A percentile compares a stretch with the other conserved stretches of the same genome.
These are phyloP conservation scores for Chrysolina haemoptera DNA, from an alignment of 2,888 invertebrate species.

Conservation along the genomic window DNA sequence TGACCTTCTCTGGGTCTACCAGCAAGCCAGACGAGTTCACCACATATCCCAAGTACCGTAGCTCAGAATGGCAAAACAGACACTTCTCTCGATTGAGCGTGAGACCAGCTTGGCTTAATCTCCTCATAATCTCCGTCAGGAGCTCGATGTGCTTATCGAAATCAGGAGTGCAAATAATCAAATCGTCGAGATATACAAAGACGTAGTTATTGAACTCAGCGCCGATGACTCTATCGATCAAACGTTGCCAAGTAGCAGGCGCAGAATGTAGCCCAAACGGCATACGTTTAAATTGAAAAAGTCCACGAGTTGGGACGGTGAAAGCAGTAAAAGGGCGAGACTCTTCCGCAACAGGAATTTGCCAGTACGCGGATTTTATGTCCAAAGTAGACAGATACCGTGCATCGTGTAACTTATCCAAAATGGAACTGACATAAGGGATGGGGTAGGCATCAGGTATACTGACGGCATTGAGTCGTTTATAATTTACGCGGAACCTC, in stretches of 20 bases:
- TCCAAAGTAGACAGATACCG: slow-evolving; percentile 40
- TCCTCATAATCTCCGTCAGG: slow-evolving; percentile 47
- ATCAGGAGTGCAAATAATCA: slow-evolving; percentile 48
- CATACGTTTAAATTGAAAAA: slow-evolving; percentile 56
- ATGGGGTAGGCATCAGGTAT: slow-evolving; percentile 41
- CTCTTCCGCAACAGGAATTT: slow-evolving; percentile 34
- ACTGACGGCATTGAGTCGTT: slow-evolving; percentile 50
- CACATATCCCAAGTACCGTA: too few relatives aligned
- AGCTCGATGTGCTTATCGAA: slow-evolving; percentile 48
- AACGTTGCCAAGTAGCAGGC: slow-evolving; percentile 54
- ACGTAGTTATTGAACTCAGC: slow-evolving; percentile 49
- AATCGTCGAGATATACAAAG: slow-evolving; percentile 55
- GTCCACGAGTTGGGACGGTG: slow-evolving; percentile 53
- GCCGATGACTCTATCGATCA: slow-evolving; percentile 52
- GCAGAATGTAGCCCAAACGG: slow-evolving; percentile 53
- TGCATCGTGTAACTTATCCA: slow-evolving; percentile 40
- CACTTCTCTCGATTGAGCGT: slow-evolving; percentile 44
- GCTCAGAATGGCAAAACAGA: neutral
- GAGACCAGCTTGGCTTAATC: slow-evolving; percentile 50
- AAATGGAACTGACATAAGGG: slow-evolving; percentile 30
- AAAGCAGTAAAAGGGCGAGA: slow-evolving; percentile 55
- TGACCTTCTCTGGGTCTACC: slow-evolving; percentile 30
- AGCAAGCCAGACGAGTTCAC: slow-evolving; percentile 10
- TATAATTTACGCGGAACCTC: slow-evolving; percentile 55
- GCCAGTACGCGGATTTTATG: slow-evolving; percentile 40